A percentile compares a stretch with the other conserved stretches of the same genome.
Conservation (phyloP, 2,888 invertebrate genomes). For the Coecobrya sp. region DNA sequence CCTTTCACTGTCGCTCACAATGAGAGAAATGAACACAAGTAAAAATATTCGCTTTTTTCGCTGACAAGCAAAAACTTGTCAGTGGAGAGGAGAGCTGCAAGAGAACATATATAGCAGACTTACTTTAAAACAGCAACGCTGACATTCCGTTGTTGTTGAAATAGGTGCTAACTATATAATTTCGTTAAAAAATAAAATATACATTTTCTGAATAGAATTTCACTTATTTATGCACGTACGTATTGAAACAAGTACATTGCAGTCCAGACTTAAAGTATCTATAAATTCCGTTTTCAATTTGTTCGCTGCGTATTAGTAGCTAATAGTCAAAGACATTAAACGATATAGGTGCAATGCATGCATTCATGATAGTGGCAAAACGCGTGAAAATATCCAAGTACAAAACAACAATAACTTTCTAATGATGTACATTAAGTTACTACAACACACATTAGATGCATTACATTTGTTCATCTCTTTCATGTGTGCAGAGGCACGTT, state of each 20-base stretch:
- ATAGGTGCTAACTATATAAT: no score
- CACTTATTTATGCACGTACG: no score
- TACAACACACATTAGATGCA: neutral
- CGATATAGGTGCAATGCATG: neutral
- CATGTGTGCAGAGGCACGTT: neutral
- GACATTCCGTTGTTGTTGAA: neutral
- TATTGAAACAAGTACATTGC: no score
- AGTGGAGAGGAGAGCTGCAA: neutral
- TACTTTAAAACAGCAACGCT: neutral
- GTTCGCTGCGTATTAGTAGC: no score
- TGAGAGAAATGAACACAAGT: neutral
- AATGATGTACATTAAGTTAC: neutral
- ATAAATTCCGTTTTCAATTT: no score
- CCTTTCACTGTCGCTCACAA: slow-evolving; percentile 4
- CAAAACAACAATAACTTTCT: neutral
- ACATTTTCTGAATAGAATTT: no score
- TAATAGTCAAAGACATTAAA: neutral
- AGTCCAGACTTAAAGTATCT: no score
- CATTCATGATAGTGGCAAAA: neutral
- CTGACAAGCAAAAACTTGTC: neutral
- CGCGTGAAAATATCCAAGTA: neutral
- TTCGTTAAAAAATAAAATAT: no score
- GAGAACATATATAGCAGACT: neutral
- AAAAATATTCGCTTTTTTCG: neutral
- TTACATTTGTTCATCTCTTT: neutral